These are phyloP conservation scores for Puffinus mauretanicus DNA, from an alignment of 2,113 vertebrate genomes.

Conservation along the genomic window DNA sequence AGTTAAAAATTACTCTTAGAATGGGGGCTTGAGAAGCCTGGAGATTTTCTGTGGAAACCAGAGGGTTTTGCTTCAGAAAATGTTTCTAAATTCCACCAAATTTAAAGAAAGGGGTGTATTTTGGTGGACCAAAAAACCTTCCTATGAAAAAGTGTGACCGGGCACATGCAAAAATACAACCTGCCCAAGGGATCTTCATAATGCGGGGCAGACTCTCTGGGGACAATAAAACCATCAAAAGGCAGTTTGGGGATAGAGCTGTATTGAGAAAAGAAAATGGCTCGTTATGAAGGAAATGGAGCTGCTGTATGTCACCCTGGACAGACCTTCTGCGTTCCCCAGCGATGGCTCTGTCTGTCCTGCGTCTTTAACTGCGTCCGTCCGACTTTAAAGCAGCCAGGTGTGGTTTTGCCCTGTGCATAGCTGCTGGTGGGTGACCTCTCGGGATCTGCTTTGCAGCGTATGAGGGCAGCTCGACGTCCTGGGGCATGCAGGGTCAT, in stretches of 20 bases:
- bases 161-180: neutral
- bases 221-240: neutral
- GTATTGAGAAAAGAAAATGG: neutral
- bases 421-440: neutral
- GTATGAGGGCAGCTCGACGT: neutral
- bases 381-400: neutral
- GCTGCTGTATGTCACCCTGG: neutral
- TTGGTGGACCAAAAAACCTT: neutral
- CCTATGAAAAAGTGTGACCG: neutral
- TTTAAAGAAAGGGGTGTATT: neutral
- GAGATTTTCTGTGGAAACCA: neutral
- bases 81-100: neutral
- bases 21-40: neutral
- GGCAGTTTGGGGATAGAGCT: neutral
- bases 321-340: neutral
- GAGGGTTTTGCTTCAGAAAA: neutral
- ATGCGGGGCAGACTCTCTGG: neutral
- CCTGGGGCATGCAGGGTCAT: rapidly evolving
- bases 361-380: neutral
- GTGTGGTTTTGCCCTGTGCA: rapidly evolving
- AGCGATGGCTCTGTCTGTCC: neutral
- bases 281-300: neutral
- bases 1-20: neutral
- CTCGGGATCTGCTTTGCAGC: neutral
- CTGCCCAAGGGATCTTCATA: neutral